Evolutionary conservation across 2,797 vertebrate genomes (phyloP).

Genomic region (Enoplosus armatus): DNA sequence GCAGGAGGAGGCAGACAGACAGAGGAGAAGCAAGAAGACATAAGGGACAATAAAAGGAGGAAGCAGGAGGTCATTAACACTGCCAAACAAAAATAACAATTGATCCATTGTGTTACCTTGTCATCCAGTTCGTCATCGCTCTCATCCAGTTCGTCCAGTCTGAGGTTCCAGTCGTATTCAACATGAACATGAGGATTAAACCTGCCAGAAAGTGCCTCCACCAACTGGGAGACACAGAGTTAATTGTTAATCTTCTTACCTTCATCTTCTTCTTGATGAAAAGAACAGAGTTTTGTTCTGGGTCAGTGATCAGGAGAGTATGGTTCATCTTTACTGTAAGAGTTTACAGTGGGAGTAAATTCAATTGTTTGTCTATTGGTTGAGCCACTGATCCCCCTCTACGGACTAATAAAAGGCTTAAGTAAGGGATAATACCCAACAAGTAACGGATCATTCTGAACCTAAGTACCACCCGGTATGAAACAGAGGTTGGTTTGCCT

Average conservation of each 20-base stretch:
- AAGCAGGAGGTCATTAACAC: background rate
- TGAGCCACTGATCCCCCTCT: background rate
- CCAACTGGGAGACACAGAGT: slow-evolving; percentile 5
- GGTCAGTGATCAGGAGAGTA: background rate
- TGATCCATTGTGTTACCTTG: slow-evolving; percentile 7
- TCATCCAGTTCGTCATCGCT: slow-evolving; percentile 31
- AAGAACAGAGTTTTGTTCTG: background rate
- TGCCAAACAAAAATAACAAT: background rate
- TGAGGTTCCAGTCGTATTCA: slow-evolving; percentile 93
- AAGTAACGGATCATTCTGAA: background rate
- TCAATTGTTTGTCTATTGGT: too few relatives aligned
- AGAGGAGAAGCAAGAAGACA: background rate
- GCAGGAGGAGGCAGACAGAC: background rate
- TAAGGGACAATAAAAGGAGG: too few relatives aligned
- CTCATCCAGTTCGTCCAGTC: slow-evolving; percentile 91
- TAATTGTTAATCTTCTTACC: background rate
- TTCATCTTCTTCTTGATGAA: background rate
- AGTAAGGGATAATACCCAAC: too few relatives aligned
- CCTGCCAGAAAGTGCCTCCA: slow-evolving; percentile 6
- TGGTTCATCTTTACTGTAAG: background rate
- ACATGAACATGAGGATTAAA: slow-evolving; percentile 81
- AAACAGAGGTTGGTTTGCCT: too few relatives aligned
- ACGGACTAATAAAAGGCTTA: too few relatives aligned
- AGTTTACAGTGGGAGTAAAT: too few relatives aligned
- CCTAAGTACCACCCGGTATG: too few relatives aligned